These are phyloP conservation scores for Catostylus mosaicus DNA, from an alignment of 30 jellyfish, hydroid and myxozoan species.

Conservation along the genomic window DNA sequence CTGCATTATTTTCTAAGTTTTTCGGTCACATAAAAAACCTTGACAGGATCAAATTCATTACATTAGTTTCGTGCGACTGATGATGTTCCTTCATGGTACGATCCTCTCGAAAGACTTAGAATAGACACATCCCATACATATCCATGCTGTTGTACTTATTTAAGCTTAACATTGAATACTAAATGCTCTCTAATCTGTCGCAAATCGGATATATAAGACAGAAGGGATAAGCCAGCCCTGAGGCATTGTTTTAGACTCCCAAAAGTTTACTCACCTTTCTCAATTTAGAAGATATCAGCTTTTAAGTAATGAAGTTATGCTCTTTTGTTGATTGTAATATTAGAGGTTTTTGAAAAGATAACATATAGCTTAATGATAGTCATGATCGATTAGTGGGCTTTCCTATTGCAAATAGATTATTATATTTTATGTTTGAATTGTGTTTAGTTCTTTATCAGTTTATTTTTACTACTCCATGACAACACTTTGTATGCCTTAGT, in stretches of 20 bases:
- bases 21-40: too few species aligned
- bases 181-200: background rate
- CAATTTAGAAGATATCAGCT: background rate
- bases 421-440: background rate
- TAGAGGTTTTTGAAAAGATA: background rate
- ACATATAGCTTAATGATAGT: background rate
- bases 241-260: background rate
- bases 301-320: background rate
- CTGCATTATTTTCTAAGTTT: too few species aligned
- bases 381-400: background rate
- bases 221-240: background rate
- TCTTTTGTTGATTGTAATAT: background rate
- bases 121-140: background rate
- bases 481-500: background rate
- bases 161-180: background rate
- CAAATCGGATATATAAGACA: conserved; percentile 3
- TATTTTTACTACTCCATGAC: background rate
- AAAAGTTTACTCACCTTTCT: background rate
- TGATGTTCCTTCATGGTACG: background rate
- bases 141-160: background rate
- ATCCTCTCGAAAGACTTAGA: background rate
- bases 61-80: too few species aligned
- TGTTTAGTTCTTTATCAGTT: background rate
- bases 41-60: too few species aligned
- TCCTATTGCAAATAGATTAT: background rate